Base-by-base conservation (phyloP, 1,140 invertebrate genomes). In the Drosophila biarmipes region DNA sequence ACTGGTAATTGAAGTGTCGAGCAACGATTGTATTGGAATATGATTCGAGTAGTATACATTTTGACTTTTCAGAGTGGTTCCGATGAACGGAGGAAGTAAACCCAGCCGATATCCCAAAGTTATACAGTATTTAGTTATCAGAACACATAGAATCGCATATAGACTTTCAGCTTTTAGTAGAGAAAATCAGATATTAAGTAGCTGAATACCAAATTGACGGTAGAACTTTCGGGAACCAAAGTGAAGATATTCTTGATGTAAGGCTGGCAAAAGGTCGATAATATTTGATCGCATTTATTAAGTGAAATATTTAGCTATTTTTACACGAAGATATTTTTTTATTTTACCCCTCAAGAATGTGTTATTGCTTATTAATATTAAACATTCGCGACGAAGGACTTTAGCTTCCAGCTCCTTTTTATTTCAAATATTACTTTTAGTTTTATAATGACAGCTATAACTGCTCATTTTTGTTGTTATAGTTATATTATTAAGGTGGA, bases 21-120 rank as follows among this genome's bases (percentile, higher is more conserved):
- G 27, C 46, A 77, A 87, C 56, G 71, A 79, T 82, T 82, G 82
- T 87, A 87, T 87, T 87, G 84, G 84, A 89, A 84, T 73, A 80
- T 81, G 45, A 82, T 87, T 82, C 82, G 78, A 59, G 66, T 73
- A 34, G 56, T 34, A 34, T 19, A n/a, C 17, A 34, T 34, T 51
- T 7, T 12, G 29, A 34, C 0, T 37, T 34, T 15, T n/a, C 37
- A 31, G 27, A 31, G 4, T 10, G 42, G 4, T 55, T 63, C 19
- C 40, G 37, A 58, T 31, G 4, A 29, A 17, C 17, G 29, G 29
- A 7, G 14, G 7, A 55, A 55, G 0, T 45, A 4, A 14, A 15
- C 19, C 37, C 56, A 4, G 11, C 11, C 1, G 29, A 8, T 8
- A 24, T 6, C 14, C 21, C 10, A 21, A 29, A 15, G n/a, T 14